These are phyloP conservation scores for Chelonus insularis DNA, from an alignment of 1,140 invertebrate genomes.

Conservation along the genomic window DNA sequence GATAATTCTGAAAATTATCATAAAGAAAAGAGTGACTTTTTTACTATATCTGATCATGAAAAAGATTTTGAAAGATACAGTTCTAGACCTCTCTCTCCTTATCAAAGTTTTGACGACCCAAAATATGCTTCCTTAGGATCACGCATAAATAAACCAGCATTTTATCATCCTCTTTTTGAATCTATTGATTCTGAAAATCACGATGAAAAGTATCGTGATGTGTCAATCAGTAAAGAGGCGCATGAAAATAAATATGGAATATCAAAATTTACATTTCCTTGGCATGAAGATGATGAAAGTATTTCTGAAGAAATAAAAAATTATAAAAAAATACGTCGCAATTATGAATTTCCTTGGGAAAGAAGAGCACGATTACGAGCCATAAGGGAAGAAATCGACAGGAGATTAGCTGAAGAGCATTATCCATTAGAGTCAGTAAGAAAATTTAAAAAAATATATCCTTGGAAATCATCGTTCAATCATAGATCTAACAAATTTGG, in stretches of 20 bases:
- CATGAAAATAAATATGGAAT: too few relatives aligned
- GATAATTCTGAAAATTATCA: not conserved
- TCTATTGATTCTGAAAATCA: constrained; percentile 24
- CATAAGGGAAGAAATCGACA: constrained; percentile 17
- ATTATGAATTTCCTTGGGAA: constrained; percentile 51
- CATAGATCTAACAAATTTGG: too few relatives aligned
- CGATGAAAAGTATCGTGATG: too few relatives aligned
- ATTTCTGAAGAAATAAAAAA: constrained; percentile 24
- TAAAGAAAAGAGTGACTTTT: constrained; percentile 17
- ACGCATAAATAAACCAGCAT: constrained; percentile 48
- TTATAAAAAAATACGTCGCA: constrained; percentile 1
- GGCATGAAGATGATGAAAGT: constrained; percentile 37
- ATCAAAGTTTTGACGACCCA: constrained; percentile 46
- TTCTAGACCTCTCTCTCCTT: constrained; percentile 43
- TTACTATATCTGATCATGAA: constrained; percentile 17
- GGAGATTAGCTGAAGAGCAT: constrained; percentile 25
- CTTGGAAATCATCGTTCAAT: constrained; percentile 33
- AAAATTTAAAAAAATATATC: constrained; percentile 27
- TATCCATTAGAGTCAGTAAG: constrained; percentile 16
- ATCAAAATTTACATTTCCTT: constrained; percentile 38
- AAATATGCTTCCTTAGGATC: constrained; percentile 46
- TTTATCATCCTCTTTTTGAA: constrained; percentile 47
- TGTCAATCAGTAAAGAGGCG: too few relatives aligned
- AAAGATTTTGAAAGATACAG: constrained; percentile 30
- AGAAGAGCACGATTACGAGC: constrained; percentile 37